A percentile compares a stretch with the other conserved stretches of the same genome.
phyloP scores from a whole-genome alignment of 2,888 invertebrate species.

The Heliothis peltigera region DNA sequence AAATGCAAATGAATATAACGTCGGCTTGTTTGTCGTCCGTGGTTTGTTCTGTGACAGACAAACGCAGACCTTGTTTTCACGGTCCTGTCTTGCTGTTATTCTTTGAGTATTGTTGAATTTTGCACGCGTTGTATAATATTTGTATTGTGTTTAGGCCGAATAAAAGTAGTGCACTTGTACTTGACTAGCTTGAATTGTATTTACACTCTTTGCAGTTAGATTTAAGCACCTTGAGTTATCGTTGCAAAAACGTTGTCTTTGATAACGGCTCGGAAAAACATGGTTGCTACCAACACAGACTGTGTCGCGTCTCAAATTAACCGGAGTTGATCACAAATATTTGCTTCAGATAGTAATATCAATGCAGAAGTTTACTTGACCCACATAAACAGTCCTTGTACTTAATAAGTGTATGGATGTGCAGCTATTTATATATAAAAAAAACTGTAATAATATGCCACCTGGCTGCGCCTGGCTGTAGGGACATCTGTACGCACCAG shows the following conservation, averaged over 20 bases:
- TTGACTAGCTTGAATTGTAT: too few relatives aligned
- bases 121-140: background rate
- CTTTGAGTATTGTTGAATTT: conserved; percentile 20
- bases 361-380: conserved; percentile 66
- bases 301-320: conserved; percentile 15
- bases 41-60: conserved; percentile 62
- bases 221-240: conserved; percentile 5
- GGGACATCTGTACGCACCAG: conserved; percentile 48
- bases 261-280: conserved; percentile 10
- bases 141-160: background rate
- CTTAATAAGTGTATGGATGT: conserved; percentile 71
- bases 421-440: conserved; percentile 67
- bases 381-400: conserved; percentile 76
- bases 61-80: conserved; percentile 69
- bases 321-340: conserved; percentile 58
- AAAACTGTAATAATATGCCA: conserved; percentile 49
- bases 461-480: conserved; percentile 40
- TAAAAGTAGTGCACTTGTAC: too few relatives aligned
- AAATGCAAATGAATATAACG: conserved; percentile 71
- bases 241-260: conserved; percentile 10
- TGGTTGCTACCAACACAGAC: background rate
- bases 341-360: conserved; percentile 57
- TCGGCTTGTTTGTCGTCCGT: conserved; percentile 68
- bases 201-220: conserved; percentile 13
- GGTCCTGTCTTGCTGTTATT: conserved; percentile 49